Evolutionary conservation across 1,140 invertebrate genomes (phyloP), one percentile per base, ranked within the genome.

Genomic region (Drosophila pseudoobscura): DNA sequence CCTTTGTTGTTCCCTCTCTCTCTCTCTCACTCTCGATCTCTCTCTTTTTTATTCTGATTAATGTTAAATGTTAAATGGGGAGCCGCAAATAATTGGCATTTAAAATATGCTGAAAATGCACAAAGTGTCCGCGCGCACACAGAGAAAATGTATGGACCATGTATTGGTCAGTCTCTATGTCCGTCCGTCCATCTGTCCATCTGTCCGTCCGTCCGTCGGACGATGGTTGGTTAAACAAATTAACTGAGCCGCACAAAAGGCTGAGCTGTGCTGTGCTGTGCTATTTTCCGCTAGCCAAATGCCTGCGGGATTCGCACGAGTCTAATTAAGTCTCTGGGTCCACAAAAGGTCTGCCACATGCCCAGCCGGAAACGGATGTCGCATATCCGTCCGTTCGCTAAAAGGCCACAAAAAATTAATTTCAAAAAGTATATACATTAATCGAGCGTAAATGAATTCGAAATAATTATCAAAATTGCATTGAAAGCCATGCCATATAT

Each of bases 101-200:
- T 82, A 75, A 87, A 80, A 87, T 88, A 83, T 88, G 82, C 83
- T 87, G 82, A 88, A 87, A 82, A 87, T 78, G 74, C 66, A 59
- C 75, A 87, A 85, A 80, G 77, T 87, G 63, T 20, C 17, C 17
- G 20, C 20, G 20, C 20, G 20, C 20, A 20, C 53, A 17, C 41
- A 31, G 15, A 58, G 68, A 60, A 60, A 46, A 35, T 11, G 31
- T 11, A 9, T 20, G 17, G 17, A 17, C 17, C 17, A 17, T 17
- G 17, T 17, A 17, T 17, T 17, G 20, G 20, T 20, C 20, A 3
- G 31, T 45, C 22, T 35, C 22, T 50, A 20, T 41, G 47, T 6
- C 63, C 26, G 46, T 51, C 52, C 6, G 41, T 31, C 52, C 8
- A 20, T 13, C 20, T 24, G 55, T 44, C 22, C 13, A 22, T 46